These are phyloP conservation scores for Stenchaetothrips biformis DNA, from an alignment of 2,888 invertebrate genomes.

Conservation along the genomic window DNA sequence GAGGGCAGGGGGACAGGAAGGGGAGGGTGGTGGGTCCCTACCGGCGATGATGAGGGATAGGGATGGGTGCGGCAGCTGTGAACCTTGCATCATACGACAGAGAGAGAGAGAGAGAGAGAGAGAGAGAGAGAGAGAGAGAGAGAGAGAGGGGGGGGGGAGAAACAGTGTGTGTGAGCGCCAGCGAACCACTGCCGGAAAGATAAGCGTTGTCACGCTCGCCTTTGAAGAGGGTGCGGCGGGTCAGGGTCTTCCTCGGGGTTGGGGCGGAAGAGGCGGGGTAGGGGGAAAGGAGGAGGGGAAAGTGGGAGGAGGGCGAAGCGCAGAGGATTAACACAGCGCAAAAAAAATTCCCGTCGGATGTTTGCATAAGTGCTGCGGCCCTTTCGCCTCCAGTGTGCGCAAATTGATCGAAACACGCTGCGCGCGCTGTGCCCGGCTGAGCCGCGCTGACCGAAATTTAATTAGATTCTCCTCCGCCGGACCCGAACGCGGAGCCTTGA, in stretches of 20 bases:
- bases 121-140: not conserved
- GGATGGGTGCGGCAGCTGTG: not conserved
- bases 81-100: not conserved
- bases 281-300: not conserved
- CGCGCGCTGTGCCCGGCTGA: too few relatives aligned
- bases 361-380: too few relatives aligned
- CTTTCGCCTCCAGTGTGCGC: too few relatives aligned
- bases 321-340: too few relatives aligned
- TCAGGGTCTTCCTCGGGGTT: slow-evolving; percentile 31
- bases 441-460: too few relatives aligned
- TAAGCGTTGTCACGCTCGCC: slow-evolving; percentile 5
- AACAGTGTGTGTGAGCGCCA: slow-evolving; percentile 34
- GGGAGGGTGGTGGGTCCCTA: slow-evolving; percentile 34
- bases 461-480: too few relatives aligned
- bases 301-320: too few relatives aligned
- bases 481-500: too few relatives aligned
- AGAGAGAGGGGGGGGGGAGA: slow-evolving; percentile 34
- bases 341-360: too few relatives aligned
- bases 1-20: slow-evolving; percentile 29
- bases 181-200: slow-evolving; percentile 29
- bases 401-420: too few relatives aligned
- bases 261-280: slow-evolving; percentile 33
- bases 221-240: not conserved
- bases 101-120: too few relatives aligned
- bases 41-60: slow-evolving; percentile 23